Base-by-base conservation (phyloP, 2,888 invertebrate genomes). In the Drosophila tripunctata region DNA sequence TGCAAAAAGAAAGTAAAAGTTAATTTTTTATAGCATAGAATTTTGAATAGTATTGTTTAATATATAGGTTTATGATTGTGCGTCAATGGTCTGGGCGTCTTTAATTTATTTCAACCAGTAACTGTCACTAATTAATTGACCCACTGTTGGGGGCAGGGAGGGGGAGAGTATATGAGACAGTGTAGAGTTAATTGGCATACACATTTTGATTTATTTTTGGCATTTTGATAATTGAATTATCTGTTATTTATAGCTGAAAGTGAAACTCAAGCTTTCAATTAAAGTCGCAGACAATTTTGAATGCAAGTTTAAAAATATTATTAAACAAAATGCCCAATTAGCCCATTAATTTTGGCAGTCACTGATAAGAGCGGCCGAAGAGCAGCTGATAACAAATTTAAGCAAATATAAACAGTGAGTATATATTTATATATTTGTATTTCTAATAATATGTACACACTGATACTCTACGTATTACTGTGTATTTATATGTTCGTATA, bases 41-140 rank as follows among this genome's bases (percentile, higher is more conserved):
- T 38, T 24, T 19, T 22, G 4, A 24, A 35, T 43, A 47, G 30
- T 6, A 38, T 45, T 36, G 30, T 17, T 19, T 24, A 30, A 27
- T n/a, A n/a, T n/a, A n/a, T n/a, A n/a, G n/a, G 12, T 47, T 15
- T 15, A 36, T 52, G 33, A 19, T 17, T 44, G 30, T 50, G 38
- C 83, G 87, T 71, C 84, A 76, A 75, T 57, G 6, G 36, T 17
- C 22, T n/a, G 6, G 15, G 35, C 48, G 40, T 19, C 15, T 52
- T 57, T 63, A 57, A 65, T 65, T 61, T 61, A 45, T 48, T 64
- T 58, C 43, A 24, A 30, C 19, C 31, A 31, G 33, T 17, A 38
- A 51, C 56, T 67, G 60, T 10, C 58, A 54, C 58, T 63, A 77
- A 74, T 74, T 77, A 72, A 77, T n/a, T 66, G 60, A 72, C 77